Evolutionary conservation across 2,113 vertebrate genomes (phyloP).

Genomic region (Neomonachus schauinslandi): DNA sequence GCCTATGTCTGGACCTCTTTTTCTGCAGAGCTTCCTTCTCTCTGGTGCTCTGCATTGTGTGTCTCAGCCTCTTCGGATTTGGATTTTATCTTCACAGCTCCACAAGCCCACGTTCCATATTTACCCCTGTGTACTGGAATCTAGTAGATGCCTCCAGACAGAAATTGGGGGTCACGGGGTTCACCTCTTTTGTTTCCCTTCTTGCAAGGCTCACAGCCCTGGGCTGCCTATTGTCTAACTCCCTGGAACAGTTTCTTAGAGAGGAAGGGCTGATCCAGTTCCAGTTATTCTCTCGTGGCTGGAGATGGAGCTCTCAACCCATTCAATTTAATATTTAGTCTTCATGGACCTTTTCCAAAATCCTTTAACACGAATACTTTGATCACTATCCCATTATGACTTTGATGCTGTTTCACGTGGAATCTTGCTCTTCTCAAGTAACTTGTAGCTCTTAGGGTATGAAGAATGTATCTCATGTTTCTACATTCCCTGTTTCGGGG

Average conservation of each 20-base stretch:
- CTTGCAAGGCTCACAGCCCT: background rate
- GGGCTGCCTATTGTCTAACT: background rate
- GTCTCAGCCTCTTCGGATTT: background rate
- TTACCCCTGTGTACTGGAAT: background rate
- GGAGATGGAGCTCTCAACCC: background rate
- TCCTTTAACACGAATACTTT: background rate
- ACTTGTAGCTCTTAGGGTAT: background rate
- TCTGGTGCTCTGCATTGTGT: background rate
- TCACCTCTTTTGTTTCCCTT: background rate
- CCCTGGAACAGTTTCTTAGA: background rate
- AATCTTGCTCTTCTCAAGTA: background rate
- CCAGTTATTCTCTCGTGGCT: background rate
- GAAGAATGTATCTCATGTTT: background rate
- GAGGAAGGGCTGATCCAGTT: background rate
- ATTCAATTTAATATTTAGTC: background rate
- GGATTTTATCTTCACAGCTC: background rate
- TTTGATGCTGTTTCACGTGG: background rate
- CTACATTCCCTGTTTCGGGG: background rate
- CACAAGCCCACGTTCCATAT: background rate
- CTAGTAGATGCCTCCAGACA: background rate
- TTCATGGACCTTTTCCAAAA: background rate
- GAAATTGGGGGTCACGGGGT: background rate
- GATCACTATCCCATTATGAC: background rate
- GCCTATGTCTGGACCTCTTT: background rate
- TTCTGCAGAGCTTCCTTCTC: background rate